Percentiles rank a stretch among this genome's conserved stretches.
These are phyloP conservation scores for Cosmia pyralina DNA, from an alignment of 2,888 invertebrate genomes.

Conservation along the genomic window DNA sequence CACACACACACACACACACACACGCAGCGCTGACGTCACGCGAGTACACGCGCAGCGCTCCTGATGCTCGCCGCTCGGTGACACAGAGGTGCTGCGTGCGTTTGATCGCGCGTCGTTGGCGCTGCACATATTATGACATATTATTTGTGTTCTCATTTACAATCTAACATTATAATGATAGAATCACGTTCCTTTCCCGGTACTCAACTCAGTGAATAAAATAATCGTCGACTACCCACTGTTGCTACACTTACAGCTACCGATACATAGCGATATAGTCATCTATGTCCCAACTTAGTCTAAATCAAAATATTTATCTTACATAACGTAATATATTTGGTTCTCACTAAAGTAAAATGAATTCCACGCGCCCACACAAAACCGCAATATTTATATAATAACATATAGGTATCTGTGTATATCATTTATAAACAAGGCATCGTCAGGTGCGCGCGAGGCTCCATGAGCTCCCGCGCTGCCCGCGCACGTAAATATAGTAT, in stretches of 20 bases:
- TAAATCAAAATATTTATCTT: slow-evolving; percentile 69
- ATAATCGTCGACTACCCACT: slow-evolving; percentile 46
- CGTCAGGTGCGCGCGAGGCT: slow-evolving; percentile 28
- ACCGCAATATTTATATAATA: slow-evolving; percentile 68
- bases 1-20: slow-evolving; percentile 43
- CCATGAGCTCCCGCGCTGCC: slow-evolving; percentile 19
- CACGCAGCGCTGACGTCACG: slow-evolving; percentile 25
- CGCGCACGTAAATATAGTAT: slow-evolving; percentile 57
- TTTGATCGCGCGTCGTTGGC: slow-evolving; percentile 1
- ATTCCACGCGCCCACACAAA: slow-evolving; percentile 68
- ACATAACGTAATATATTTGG: slow-evolving; percentile 82
- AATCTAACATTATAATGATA: slow-evolving; percentile 22
- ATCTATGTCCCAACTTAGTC: slow-evolving; percentile 63
- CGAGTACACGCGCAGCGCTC: slow-evolving; percentile 4
- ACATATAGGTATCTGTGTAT: slow-evolving; percentile 61
- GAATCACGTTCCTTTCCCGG: slow-evolving; percentile 33
- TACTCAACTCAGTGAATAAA: slow-evolving; percentile 23
- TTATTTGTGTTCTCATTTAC: slow-evolving; percentile 39
- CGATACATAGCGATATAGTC: slow-evolving; percentile 57
- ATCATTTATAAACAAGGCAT: slow-evolving; percentile 62
- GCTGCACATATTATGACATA: slow-evolving; percentile 44
- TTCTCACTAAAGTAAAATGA: slow-evolving; percentile 80
- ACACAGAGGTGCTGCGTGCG: not conserved
- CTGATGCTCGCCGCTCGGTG: not conserved
- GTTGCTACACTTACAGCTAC: slow-evolving; percentile 67